Conservation (phyloP, 2,113 vertebrate species). For the Sebastes fasciatus region DNA sequence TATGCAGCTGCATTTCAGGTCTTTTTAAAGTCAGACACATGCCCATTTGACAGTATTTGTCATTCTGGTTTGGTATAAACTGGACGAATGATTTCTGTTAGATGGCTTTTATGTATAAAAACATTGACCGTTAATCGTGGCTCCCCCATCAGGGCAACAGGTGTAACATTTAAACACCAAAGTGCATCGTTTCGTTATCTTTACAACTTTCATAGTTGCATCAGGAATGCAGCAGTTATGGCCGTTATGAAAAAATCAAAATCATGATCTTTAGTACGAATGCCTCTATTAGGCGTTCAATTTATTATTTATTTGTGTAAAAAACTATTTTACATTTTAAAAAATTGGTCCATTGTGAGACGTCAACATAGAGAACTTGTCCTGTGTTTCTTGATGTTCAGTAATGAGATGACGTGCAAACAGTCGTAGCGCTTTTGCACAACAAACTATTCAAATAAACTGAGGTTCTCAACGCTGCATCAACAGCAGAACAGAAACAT, state of each 20-base stretch:
- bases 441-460: neutral
- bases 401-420: neutral
- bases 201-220: neutral
- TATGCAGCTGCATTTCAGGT: neutral
- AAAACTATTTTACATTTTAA: neutral
- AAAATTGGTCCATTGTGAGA: neutral
- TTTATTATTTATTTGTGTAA: neutral
- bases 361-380: neutral
- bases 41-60: neutral
- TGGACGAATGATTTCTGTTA: neutral
- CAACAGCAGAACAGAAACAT: neutral
- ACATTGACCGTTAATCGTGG: neutral
- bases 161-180: neutral
- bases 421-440: neutral
- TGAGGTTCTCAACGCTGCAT: neutral
- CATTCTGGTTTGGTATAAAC: slow-evolving; percentile 12
- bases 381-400: neutral
- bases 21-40: neutral
- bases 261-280: too few species aligned
- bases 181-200: neutral
- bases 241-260: neutral
- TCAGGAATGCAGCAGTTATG: slow-evolving; percentile 1
- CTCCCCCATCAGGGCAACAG: neutral
- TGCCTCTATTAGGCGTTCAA: neutral
- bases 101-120: neutral